Base-by-base conservation (phyloP, 2,113 vertebrate species). In the Phalacrocorax aristotelis region DNA sequence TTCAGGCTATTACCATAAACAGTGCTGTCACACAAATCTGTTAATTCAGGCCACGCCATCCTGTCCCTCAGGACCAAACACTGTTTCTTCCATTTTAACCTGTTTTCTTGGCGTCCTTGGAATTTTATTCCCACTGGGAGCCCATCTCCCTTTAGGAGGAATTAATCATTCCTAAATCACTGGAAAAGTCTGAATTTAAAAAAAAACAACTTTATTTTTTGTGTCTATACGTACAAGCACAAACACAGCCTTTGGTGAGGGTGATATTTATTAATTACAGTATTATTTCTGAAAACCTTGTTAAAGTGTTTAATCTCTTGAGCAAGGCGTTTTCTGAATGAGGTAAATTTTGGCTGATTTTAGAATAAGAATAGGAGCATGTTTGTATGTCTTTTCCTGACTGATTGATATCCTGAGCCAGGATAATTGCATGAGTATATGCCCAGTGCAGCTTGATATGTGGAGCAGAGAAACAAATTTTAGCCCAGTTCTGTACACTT, bases 151-250 rank as follows among this genome's bases (percentile, higher is more conserved):
- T 91, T 79, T 91, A 71, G 85, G 57, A 93, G 64, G 42, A 87
- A 60, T 89, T 89, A 89, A 87, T 91, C 10, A 46, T 87, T 94
- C 32, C 48, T 84, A 68, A 68, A 82, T 95, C 42, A 87, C 60
- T 89, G 51, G 15, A 84, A 48, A 60, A 87, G 13, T 82, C 46
- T 64, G 48, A 38, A 38, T 38, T 38, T 38, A 38, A 38, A 38
- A 38, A 38, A 38, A 38, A 38, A 38, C 38, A 38, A 38, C 38
- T 38, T 38, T 38, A 38, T 38, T 38, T 38, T 38, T 38, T 38
- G 38, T 38, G 10, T 38, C 38, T 38, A 38, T 38, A 38, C 5
- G 38, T 38, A 38, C 38, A 38, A 38, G 38, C 38, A 38, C 38
- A 38, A 38, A 38, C 38, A 38, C 38, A 38, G 38, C 38, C 38